Evolutionary conservation across 2,888 invertebrate species (phyloP), one percentile per base, ranked within the genome.

Genomic region (Boloria euphrosyne): DNA sequence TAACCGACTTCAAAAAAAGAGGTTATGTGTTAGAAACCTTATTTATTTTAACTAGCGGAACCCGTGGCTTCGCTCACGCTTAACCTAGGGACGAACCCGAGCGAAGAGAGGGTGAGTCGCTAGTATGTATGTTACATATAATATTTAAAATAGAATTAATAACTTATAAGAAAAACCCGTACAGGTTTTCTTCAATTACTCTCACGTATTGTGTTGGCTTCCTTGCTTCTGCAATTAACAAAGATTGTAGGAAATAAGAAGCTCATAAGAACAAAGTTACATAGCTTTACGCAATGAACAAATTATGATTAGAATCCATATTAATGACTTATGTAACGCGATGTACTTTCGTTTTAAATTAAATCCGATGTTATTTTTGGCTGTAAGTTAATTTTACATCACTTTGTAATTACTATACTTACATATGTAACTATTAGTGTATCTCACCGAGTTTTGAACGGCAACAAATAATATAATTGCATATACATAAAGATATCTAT

Each of bases 221-320:
- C 64, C 64, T 67, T 14, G 46, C 10, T 51, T 57, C 44, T 27
- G 46, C 27, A 65, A 62, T 59, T 67, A 62, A 65, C 43, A 64
- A 50, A 66, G 55, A 55, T 64, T 50, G 16, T 58, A 60, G 58
- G 65, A 65, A 69, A 64, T 65, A 67, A 65, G 66, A 68, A 46
- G 67, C 50, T 58, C 17, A 31, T 17, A 52, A 64, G 51, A 64
- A 50, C 55, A 44, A 50, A 63, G 61, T 70, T 55, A 67, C 63
- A 65, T n/a, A 38, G 17, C n/a, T 59, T 69, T 67, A 70, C 58
- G 65, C 62, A 72, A 72, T 51, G 52, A 43, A 51, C 64, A 60
- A 49, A 66, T 70, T 67, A 72, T 68, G 66, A 52, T 65, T 64
- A 62, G 55, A 61, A 67, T 52, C 52, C 66, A 72, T 71, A 71